Evolutionary conservation across 2,888 invertebrate species (phyloP).

Genomic region (Malacosoma neustria): DNA sequence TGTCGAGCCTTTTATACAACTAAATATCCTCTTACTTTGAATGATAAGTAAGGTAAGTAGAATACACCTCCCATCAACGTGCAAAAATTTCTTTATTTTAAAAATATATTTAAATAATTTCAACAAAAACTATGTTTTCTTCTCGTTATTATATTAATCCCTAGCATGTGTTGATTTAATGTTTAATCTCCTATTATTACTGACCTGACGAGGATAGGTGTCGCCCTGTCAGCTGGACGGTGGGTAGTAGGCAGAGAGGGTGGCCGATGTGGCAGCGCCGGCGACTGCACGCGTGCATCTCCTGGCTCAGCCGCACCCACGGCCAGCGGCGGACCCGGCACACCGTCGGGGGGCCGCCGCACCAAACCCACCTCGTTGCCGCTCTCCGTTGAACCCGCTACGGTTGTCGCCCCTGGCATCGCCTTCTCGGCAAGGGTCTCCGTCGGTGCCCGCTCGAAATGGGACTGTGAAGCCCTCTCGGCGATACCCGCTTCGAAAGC

Average conservation of each 20-base stretch:
- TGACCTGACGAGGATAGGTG: constrained; percentile 53
- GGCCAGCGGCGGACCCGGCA: constrained; percentile 43
- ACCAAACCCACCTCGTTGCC: constrained; percentile 23
- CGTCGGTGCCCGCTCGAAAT: background rate
- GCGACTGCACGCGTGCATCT: constrained; percentile 59
- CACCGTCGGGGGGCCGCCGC: constrained; percentile 32
- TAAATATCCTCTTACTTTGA: too few relatives aligned
- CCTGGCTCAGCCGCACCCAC: constrained; percentile 56
- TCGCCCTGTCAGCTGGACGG: constrained; percentile 44
- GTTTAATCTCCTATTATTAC: too few relatives aligned
- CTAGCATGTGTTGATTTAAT: too few relatives aligned
- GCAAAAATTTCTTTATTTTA: too few relatives aligned
- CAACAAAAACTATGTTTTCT: too few relatives aligned
- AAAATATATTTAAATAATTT: too few relatives aligned
- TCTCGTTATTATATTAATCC: too few relatives aligned
- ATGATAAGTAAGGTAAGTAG: too few relatives aligned
- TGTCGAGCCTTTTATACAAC: too few relatives aligned
- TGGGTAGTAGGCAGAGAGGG: constrained; percentile 35
- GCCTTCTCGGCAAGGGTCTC: constrained; percentile 8
- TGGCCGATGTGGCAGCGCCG: constrained; percentile 60
- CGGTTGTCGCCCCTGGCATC: constrained; percentile 12
- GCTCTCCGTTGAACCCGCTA: constrained; percentile 11
- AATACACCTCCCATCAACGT: too few relatives aligned
- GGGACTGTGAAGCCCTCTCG: constrained; percentile 8
- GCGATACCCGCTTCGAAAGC: constrained; percentile 45